Conservation (phyloP, 2,888 invertebrate species). For the Phalangium opilio region DNA sequence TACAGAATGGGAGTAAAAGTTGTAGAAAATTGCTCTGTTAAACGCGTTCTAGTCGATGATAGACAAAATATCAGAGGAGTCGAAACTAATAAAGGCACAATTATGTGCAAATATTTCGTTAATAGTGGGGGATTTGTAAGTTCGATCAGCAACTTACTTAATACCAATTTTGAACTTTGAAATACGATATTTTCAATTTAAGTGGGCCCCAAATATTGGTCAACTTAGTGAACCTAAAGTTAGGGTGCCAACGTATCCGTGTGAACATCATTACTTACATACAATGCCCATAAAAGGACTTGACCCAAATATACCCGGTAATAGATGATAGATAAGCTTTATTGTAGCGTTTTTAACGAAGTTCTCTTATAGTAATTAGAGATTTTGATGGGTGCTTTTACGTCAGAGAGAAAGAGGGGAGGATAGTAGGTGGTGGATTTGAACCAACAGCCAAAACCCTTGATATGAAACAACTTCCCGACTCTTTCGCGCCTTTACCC, state of each 20-base stretch:
- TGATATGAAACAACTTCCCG: conserved; percentile 15
- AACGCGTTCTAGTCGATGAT: conserved; percentile 47
- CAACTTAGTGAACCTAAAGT: conserved; percentile 68
- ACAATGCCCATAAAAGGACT: conserved; percentile 63
- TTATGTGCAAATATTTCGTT: conserved; percentile 68
- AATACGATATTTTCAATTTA: conserved; percentile 11
- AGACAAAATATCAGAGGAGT: conserved; percentile 50
- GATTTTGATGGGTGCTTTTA: conserved; percentile 79
- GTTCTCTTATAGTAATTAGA: conserved; percentile 47
- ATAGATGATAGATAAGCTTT: background rate
- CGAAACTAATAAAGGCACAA: conserved; percentile 53
- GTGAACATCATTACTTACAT: conserved; percentile 83
- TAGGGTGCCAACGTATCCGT: conserved; percentile 69
- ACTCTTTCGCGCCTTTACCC: conserved; percentile 19
- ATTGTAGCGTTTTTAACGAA: background rate
- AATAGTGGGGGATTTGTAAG: conserved; percentile 75
- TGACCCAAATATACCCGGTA: conserved; percentile 56
- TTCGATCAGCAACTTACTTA: background rate
- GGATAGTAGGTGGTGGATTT: conserved; percentile 76
- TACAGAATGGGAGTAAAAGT: conserved; percentile 49
- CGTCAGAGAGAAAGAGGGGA: conserved; percentile 66
- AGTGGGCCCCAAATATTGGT: conserved; percentile 79
- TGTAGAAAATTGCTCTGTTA: conserved; percentile 59
- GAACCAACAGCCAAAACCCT: conserved; percentile 80
- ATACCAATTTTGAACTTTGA: background rate